Evolutionary conservation across 2,888 invertebrate species (phyloP).

Genomic region (Dasypolia templi): DNA sequence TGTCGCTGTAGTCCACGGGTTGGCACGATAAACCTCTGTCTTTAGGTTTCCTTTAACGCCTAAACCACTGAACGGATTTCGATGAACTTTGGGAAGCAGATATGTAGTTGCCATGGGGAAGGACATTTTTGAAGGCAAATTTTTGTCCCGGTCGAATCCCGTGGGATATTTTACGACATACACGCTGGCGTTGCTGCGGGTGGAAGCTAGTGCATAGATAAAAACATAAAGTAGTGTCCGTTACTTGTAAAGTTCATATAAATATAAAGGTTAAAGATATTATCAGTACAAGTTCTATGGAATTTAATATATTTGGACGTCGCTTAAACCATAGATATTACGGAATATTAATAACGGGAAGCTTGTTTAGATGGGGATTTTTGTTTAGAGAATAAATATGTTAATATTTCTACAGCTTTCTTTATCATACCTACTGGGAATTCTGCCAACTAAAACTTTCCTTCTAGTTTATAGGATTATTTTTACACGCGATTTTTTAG

Average conservation of each 20-base stretch:
- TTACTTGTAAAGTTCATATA: slow-evolving; percentile 52
- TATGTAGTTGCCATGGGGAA: no score
- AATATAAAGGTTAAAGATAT: slow-evolving; percentile 57
- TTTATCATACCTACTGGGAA: neutral
- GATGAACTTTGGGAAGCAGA: no score
- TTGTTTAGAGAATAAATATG: neutral
- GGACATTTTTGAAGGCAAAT: no score
- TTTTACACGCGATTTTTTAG: neutral
- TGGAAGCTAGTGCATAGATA: neutral
- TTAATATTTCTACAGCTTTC: neutral
- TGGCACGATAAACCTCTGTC: slow-evolving; percentile 97
- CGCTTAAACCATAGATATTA: slow-evolving; percentile 12
- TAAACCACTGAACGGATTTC: no score
- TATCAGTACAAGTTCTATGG: slow-evolving; percentile 43
- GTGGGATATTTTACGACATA: no score
- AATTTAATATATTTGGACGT: slow-evolving; percentile 29
- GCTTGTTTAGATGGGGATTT: neutral
- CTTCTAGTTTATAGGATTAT: neutral
- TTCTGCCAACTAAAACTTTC: neutral
- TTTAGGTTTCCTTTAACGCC: no score
- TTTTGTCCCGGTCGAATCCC: no score
- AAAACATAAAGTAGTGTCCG: slow-evolving; percentile 24
- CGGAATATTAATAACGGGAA: neutral
- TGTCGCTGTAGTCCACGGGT: slow-evolving; percentile 97
- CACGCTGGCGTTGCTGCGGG: no score